A percentile compares a stretch with the other conserved stretches of the same genome.
Conservation (phyloP, 2,113 vertebrate genomes). For the Scomber colias region DNA sequence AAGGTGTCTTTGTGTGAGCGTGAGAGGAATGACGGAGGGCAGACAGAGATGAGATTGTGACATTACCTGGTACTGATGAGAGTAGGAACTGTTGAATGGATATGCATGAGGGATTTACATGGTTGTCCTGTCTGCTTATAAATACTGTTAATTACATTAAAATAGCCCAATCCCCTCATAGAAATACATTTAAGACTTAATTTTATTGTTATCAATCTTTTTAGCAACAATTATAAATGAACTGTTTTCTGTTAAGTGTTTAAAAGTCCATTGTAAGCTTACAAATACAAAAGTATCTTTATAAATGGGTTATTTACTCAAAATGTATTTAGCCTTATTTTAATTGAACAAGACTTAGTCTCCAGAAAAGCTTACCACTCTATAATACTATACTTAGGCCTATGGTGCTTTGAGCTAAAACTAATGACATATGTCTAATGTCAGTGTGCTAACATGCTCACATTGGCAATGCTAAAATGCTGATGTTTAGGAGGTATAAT, state of each 20-base stretch:
- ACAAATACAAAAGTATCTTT: not conserved
- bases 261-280: not conserved
- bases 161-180: slow-evolving; percentile 6
- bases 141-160: not conserved
- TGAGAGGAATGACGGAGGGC: not conserved
- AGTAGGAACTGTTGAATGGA: not conserved
- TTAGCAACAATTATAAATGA: not conserved
- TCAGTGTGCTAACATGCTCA: too few species aligned
- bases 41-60: not conserved
- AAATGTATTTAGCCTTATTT: not conserved
- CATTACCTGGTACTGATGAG: not conserved
- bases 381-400: too few species aligned
- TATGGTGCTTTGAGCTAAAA: too few species aligned
- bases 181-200: not conserved
- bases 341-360: not conserved
- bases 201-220: slow-evolving; percentile 2
- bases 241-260: not conserved
- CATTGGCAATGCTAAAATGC: too few species aligned
- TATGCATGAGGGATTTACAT: not conserved
- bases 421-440: too few species aligned
- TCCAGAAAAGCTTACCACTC: too few species aligned
- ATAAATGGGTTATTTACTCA: not conserved
- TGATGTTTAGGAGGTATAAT: too few species aligned
- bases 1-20: slow-evolving; percentile 12
- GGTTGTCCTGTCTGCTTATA: slow-evolving; percentile 13